Conservation (phyloP, 2,888 invertebrate genomes). For the Himalopsyche japonica region DNA sequence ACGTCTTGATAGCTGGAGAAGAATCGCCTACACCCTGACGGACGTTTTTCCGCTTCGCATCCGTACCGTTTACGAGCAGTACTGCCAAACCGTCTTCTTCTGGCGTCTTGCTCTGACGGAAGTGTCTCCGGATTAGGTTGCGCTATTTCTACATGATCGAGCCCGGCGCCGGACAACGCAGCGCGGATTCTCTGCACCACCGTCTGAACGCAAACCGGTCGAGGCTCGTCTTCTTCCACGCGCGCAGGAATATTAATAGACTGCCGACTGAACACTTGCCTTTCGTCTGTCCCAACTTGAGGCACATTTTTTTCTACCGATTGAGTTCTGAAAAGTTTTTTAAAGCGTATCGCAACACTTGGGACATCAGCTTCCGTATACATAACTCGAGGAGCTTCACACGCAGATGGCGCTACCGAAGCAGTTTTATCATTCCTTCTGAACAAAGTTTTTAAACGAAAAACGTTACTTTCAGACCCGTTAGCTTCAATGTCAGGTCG, state of each 20-base stretch:
- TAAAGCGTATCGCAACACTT: background rate
- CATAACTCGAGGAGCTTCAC: background rate
- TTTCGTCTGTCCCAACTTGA: constrained; percentile 22
- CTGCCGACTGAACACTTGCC: constrained; percentile 38
- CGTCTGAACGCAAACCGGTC: constrained; percentile 20
- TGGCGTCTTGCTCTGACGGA: background rate
- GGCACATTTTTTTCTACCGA: background rate
- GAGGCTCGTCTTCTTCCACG: background rate
- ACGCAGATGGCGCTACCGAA: background rate
- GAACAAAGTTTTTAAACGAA: constrained; percentile 23
- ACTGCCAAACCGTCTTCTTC: constrained; percentile 18
- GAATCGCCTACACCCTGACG: background rate
- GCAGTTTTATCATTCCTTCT: constrained; percentile 24
- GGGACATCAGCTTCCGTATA: background rate
- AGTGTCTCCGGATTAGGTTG: background rate
- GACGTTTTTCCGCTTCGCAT: constrained; percentile 5
- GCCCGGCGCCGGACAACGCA: constrained; percentile 22
- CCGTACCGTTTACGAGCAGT: constrained; percentile 33
- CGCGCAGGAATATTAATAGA: constrained; percentile 19
- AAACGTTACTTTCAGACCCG: background rate
- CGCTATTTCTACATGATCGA: constrained; percentile 30
- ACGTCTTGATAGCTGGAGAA: background rate
- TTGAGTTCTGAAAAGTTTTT: background rate
- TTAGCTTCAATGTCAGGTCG: background rate
- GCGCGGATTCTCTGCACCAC: constrained; percentile 19